phyloP scores from a whole-genome alignment of 2,113 vertebrate genomes.

The Pelmatolapia mariae region DNA sequence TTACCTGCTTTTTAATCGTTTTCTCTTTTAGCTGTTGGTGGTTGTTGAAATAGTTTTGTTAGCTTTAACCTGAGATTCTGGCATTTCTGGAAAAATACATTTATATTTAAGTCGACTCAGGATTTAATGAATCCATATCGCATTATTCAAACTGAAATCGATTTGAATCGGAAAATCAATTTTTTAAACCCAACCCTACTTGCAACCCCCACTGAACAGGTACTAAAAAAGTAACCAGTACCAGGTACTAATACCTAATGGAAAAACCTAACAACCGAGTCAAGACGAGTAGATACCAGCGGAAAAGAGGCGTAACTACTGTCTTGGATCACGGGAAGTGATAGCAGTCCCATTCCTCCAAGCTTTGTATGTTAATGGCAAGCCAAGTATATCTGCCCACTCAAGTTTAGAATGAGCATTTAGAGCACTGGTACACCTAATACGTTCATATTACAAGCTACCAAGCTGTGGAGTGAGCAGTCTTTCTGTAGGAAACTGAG shows the following conservation, averaged over 20 bases:
- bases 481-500: neutral
- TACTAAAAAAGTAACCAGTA: neutral
- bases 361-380: neutral
- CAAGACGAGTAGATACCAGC: neutral
- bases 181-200: neutral
- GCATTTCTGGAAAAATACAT: neutral
- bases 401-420: neutral
- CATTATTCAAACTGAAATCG: neutral
- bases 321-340: neutral
- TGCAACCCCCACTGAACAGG: neutral
- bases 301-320: neutral
- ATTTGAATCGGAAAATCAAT: neutral
- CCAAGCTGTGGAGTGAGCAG: neutral
- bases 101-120: neutral
- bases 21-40: neutral
- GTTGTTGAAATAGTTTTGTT: accelerated
- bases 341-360: neutral
- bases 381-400: neutral
- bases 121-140: neutral
- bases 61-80: neutral
- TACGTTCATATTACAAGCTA: neutral
- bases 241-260: neutral
- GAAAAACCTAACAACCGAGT: neutral
- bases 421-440: neutral
- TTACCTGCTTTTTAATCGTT: neutral